Percentiles rank a stretch among this genome's conserved stretches.
Evolutionary conservation across 2,888 invertebrate genomes (phyloP).

Genomic region (Argyresthia albistria): DNA sequence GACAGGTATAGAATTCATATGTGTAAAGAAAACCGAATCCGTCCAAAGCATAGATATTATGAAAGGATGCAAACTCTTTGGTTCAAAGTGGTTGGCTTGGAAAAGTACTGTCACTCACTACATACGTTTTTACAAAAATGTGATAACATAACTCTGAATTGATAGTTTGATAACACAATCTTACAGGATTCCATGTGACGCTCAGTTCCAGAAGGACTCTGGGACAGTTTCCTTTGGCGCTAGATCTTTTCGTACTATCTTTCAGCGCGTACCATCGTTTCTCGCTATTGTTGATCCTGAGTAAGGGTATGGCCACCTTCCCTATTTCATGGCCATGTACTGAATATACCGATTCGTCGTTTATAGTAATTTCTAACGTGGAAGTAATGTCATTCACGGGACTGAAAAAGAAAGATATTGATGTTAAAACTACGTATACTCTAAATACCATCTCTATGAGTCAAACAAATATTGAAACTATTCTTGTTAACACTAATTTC

Average conservation of each 20-base stretch:
- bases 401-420: slow-evolving; percentile 27
- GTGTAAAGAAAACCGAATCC: no score
- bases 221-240: slow-evolving; percentile 48
- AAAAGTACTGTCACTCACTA: no score
- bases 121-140: no score
- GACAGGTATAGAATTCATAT: no score
- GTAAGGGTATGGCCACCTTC: slow-evolving; percentile 48
- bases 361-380: slow-evolving; percentile 47
- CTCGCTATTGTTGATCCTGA: slow-evolving; percentile 51
- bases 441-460: no score
- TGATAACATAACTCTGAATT: no score
- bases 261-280: slow-evolving; percentile 58
- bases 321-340: slow-evolving; percentile 47
- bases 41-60: no score
- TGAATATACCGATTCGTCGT: slow-evolving; percentile 47
- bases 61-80: no score
- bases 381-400: slow-evolving; percentile 53
- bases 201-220: slow-evolving; percentile 56
- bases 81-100: no score
- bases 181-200: slow-evolving; percentile 59
- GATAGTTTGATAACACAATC: slow-evolving; percentile 5
- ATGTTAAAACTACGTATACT: neutral
- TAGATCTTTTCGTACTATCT: slow-evolving; percentile 39
- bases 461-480: no score
- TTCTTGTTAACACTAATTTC: no score